phyloP scores from a whole-genome alignment of 1,140 invertebrate genomes.

The Delia radicum region DNA sequence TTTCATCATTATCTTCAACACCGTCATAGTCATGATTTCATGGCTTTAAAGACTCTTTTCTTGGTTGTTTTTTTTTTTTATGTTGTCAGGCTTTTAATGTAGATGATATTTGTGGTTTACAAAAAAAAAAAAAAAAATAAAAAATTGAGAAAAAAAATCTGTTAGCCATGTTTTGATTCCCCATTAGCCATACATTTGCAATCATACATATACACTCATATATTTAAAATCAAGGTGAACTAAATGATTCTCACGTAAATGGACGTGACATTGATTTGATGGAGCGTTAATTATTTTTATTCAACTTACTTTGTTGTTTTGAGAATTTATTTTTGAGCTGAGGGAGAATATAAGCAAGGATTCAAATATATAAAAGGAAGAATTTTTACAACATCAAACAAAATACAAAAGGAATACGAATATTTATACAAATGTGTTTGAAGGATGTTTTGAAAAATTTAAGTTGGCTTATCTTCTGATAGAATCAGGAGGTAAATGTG shows the following conservation, averaged over 20 bases:
- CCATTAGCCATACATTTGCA: background rate
- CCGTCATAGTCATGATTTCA: constrained; percentile 22
- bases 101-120: constrained; percentile 9
- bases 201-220: background rate
- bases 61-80: background rate
- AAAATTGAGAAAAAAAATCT: no score
- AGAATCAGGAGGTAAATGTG: no score
- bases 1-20: constrained; percentile 20
- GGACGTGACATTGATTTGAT: constrained; percentile 36
- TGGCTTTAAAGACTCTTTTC: background rate
- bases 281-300: constrained; percentile 34
- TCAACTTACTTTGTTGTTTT: background rate
- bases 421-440: no score
- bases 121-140: background rate
- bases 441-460: no score
- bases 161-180: no score
- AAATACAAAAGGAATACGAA: no score
- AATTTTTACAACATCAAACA: no score
- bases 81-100: background rate
- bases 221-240: constrained; percentile 28
- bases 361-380: no score
- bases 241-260: constrained; percentile 34
- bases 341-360: no score
- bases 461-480: no score
- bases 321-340: background rate